These are phyloP conservation scores for Macropodus opercularis DNA, from an alignment of 2,797 vertebrate genomes.

Conservation along the genomic window DNA sequence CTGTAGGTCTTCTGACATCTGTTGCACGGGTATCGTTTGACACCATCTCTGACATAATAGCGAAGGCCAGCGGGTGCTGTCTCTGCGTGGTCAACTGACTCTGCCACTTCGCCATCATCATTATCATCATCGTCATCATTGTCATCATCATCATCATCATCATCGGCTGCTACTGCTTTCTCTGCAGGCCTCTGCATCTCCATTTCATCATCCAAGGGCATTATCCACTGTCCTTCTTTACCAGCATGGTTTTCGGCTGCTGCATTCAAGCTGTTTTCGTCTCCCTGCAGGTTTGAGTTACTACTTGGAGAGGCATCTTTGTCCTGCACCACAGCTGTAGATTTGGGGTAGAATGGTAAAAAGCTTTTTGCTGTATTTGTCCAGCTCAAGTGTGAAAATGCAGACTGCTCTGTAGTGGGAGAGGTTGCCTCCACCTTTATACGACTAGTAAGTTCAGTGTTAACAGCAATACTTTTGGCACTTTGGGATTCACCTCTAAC, in stretches of 20 bases:
- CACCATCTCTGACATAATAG: constrained; percentile 71
- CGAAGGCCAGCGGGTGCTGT: constrained; percentile 21
- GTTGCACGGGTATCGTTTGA: constrained; percentile 78
- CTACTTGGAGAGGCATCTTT: constrained; percentile 30
- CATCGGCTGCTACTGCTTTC: too few species aligned
- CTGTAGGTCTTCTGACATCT: constrained; percentile 83
- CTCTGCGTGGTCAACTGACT: constrained; percentile 24
- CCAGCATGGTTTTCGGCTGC: constrained; percentile 22
- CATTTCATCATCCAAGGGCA: constrained; percentile 81
- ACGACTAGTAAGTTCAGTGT: constrained; percentile 56
- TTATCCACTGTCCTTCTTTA: constrained; percentile 76
- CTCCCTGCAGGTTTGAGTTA: constrained; percentile 34
- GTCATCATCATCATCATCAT: too few species aligned
- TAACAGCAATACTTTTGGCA: constrained; percentile 62
- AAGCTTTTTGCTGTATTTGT: constrained; percentile 55
- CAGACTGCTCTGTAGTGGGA: constrained; percentile 30
- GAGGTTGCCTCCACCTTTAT: constrained; percentile 72
- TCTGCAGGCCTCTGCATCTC: constrained; percentile 56
- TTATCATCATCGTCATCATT: too few species aligned
- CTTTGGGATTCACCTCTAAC: constrained; percentile 3
- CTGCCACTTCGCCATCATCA: constrained; percentile 23
- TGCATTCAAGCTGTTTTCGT: constrained; percentile 41
- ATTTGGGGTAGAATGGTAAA: constrained; percentile 54
- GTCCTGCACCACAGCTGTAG: constrained; percentile 34
- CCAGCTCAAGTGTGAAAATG: constrained; percentile 53